Percentiles rank a stretch among this genome's conserved stretches.
Conservation (phyloP, 2,888 invertebrate genomes). For the Cantharis lateralis region DNA sequence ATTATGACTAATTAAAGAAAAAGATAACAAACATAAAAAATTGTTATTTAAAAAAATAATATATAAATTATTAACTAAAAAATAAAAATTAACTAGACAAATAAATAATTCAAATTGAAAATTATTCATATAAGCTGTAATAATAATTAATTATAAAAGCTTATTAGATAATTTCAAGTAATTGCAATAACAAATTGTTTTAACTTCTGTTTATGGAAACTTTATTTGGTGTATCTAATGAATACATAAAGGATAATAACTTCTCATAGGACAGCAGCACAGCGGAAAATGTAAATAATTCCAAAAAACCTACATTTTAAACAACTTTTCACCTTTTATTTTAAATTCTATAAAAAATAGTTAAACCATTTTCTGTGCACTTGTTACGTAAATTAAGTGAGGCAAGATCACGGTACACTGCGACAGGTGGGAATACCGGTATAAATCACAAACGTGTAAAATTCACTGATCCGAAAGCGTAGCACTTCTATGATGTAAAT, state of each 20-base stretch:
- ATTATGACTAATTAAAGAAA: too few species aligned
- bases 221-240: background rate
- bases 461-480: background rate
- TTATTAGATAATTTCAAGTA: background rate
- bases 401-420: background rate
- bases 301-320: background rate
- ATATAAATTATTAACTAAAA: too few species aligned
- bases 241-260: background rate
- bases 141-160: background rate
- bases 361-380: background rate
- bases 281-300: background rate
- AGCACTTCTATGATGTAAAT: background rate
- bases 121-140: too few species aligned
- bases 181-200: background rate
- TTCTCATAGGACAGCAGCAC: background rate
- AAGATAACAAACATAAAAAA: too few species aligned
- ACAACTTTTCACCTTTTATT: background rate
- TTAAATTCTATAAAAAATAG: background rate
- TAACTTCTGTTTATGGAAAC: background rate
- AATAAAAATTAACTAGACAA: too few species aligned
- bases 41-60: too few species aligned
- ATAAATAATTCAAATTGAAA: too few species aligned
- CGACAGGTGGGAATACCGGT: background rate
- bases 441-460: background rate
- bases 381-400: background rate